Conservation (phyloP, 1,140 invertebrate species). For the Ericerus pela region DNA sequence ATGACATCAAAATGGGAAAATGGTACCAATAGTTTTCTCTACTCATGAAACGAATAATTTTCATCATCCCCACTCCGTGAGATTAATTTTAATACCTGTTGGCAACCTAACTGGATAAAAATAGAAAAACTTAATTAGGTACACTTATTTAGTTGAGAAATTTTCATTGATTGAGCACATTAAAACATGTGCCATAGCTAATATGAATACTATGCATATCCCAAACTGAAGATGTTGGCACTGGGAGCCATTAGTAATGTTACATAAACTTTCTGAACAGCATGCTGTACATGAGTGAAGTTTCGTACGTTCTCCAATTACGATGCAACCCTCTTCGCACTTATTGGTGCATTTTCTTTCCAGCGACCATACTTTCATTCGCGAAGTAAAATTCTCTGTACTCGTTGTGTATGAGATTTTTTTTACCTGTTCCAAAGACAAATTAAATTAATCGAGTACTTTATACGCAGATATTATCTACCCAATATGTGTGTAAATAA, state of each 20-base stretch:
- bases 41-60: too few relatives aligned
- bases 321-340: constrained; percentile 70
- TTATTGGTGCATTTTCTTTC: constrained; percentile 63
- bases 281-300: constrained; percentile 68
- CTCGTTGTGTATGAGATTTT: constrained; percentile 66
- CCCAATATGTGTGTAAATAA: background rate
- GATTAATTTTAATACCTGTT: too few relatives aligned
- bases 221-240: too few relatives aligned
- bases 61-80: too few relatives aligned
- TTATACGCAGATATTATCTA: background rate
- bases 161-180: too few relatives aligned
- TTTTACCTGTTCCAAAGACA: constrained; percentile 44
- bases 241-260: constrained; percentile 46
- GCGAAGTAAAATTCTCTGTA: constrained; percentile 59
- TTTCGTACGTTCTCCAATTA: constrained; percentile 69
- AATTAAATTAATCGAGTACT: background rate
- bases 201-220: too few relatives aligned
- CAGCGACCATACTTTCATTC: constrained; percentile 59
- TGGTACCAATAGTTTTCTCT: too few relatives aligned
- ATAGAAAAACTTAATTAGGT: too few relatives aligned
- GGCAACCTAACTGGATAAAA: too few relatives aligned
- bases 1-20: too few relatives aligned
- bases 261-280: constrained; percentile 56
- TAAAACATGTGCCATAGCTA: too few relatives aligned
- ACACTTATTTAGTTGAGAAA: too few relatives aligned